Conservation (phyloP, 2,113 vertebrate species). For the Leptocoma aspasia region DNA sequence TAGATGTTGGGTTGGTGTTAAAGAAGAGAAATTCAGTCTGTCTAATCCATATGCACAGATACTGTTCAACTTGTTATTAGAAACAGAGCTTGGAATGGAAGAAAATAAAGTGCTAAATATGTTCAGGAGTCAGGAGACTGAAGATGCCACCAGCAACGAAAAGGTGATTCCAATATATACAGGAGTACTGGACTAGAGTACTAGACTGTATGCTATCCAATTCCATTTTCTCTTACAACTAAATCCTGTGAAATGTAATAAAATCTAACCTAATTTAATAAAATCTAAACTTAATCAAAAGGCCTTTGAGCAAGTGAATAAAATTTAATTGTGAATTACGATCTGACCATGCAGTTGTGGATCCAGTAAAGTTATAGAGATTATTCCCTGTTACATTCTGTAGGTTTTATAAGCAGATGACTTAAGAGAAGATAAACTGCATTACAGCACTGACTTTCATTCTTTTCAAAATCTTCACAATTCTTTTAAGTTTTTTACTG, state of each 20-base stretch:
- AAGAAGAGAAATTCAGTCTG: not conserved
- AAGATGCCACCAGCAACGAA: not conserved
- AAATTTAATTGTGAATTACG: not conserved
- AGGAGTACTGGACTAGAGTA: not conserved
- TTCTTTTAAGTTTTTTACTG: not conserved
- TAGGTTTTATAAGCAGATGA: not conserved
- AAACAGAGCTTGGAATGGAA: not conserved
- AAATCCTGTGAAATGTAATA: not conserved
- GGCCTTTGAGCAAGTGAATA: not conserved
- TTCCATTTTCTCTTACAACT: not conserved
- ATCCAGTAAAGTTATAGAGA: not conserved
- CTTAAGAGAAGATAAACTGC: not conserved
- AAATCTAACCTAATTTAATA: not conserved
- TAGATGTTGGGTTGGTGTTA: not conserved
- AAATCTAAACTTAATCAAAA: not conserved
- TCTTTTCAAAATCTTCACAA: not conserved
- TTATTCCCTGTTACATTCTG: not conserved
- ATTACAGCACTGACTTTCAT: not conserved
- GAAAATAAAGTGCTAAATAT: not conserved
- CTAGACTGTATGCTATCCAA: not conserved
- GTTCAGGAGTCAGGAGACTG: not conserved
- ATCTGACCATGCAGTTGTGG: not conserved
- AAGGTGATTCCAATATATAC: not conserved
- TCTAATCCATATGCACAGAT: not conserved
- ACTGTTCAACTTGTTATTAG: not conserved